Conservation (phyloP, 2,797 vertebrate genomes). For the Melanotaenia maccullochi region DNA sequence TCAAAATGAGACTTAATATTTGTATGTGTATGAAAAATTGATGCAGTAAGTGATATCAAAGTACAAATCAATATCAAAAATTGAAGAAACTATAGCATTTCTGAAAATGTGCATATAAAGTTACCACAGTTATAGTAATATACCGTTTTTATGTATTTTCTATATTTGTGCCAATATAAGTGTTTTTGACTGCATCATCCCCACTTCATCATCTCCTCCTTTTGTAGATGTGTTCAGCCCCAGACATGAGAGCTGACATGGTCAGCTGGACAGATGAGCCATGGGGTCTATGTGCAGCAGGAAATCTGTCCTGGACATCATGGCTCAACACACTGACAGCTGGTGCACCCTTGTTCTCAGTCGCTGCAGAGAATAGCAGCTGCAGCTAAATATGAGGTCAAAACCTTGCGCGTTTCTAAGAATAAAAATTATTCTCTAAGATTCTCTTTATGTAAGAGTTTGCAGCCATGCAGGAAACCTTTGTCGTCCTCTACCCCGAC, state of each 20-base stretch:
- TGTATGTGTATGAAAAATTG: constrained; percentile 6
- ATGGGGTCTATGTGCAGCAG: constrained; percentile 50
- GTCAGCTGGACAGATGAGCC: constrained; percentile 72
- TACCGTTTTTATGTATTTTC: background rate
- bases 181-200: constrained; percentile 8
- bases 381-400: constrained; percentile 52
- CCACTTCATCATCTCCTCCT: constrained; percentile 31
- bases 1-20: constrained; percentile 24
- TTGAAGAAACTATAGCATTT: constrained; percentile 16
- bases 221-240: constrained; percentile 14
- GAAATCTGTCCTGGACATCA: constrained; percentile 68
- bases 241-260: constrained; percentile 55
- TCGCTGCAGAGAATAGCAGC: constrained; percentile 61
- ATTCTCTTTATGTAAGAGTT: constrained; percentile 1
- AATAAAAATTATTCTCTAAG: background rate
- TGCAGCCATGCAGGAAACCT: background rate
- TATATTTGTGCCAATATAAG: background rate
- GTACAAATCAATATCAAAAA: constrained; percentile 56
- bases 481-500: background rate
- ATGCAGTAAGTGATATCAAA: constrained; percentile 41
- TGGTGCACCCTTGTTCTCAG: constrained; percentile 64
- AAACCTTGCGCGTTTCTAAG: constrained; percentile 12
- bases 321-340: constrained; percentile 75
- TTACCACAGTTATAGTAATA: constrained; percentile 33
- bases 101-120: background rate